Conservation (phyloP, 1,140 invertebrate genomes). For the Colletes latitarsis region DNA sequence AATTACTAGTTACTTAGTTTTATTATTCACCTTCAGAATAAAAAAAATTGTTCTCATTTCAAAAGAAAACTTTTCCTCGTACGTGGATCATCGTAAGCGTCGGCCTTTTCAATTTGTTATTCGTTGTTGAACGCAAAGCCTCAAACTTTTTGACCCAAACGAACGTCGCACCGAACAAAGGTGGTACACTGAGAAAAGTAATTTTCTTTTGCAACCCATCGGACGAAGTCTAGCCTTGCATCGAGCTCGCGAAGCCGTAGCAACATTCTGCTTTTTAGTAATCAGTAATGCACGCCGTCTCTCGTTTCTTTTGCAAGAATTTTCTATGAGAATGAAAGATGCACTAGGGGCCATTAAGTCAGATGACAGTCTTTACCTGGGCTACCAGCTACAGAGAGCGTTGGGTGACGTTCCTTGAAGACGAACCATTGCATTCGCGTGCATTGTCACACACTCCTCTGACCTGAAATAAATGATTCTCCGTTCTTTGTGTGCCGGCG, state of each 20-base stretch:
- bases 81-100: not conserved
- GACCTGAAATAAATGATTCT: constrained; percentile 21
- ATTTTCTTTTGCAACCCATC: not conserved
- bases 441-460: not conserved
- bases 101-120: not conserved
- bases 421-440: constrained; percentile 9
- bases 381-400: constrained; percentile 6
- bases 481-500: not conserved
- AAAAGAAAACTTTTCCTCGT: no score
- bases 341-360: constrained; percentile 43
- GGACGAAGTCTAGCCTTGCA: not conserved
- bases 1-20: no score
- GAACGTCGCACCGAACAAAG: not conserved
- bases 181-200: not conserved
- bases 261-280: constrained; percentile 21
- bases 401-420: not conserved
- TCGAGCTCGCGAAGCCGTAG: not conserved
- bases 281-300: constrained; percentile 38
- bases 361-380: constrained; percentile 27
- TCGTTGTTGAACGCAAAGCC: not conserved
- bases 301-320: constrained; percentile 8
- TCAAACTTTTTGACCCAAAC: not conserved
- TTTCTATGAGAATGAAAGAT: constrained; percentile 29
- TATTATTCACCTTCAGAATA: no score
- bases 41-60: no score